Conservation (phyloP, 2,888 invertebrate genomes). For the Ophion costatus region DNA sequence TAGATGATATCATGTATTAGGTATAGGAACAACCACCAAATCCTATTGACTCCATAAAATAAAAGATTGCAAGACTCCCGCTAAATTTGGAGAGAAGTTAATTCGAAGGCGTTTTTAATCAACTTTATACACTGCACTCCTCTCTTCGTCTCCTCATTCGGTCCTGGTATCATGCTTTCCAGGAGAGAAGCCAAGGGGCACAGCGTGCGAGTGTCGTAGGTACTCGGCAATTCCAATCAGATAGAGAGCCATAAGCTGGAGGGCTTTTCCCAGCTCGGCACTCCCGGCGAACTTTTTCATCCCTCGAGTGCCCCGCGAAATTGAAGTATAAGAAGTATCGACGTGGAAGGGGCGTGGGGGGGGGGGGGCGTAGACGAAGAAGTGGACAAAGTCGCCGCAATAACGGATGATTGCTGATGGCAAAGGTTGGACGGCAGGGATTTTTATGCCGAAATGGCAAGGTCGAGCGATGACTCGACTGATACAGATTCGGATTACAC, state of each 20-base stretch:
- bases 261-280: slow-evolving; percentile 52
- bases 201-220: slow-evolving; percentile 26
- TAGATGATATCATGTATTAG: no score
- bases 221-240: slow-evolving; percentile 60
- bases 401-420: slow-evolving; percentile 66
- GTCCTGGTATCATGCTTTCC: neutral
- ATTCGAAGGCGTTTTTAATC: slow-evolving; percentile 27
- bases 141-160: slow-evolving; percentile 15
- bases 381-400: slow-evolving; percentile 50
- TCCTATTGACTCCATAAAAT: slow-evolving; percentile 9
- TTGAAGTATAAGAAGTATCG: slow-evolving; percentile 60
- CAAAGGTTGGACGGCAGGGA: slow-evolving; percentile 43
- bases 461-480: slow-evolving; percentile 24
- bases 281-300: slow-evolving; percentile 65
- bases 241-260: slow-evolving; percentile 48
- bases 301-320: slow-evolving; percentile 64
- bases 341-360: slow-evolving; percentile 37
- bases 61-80: neutral
- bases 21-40: slow-evolving; percentile 3
- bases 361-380: slow-evolving; percentile 24
- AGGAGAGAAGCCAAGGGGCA: neutral
- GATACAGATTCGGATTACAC: slow-evolving; percentile 53
- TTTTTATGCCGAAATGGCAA: slow-evolving; percentile 55
- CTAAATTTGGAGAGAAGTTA: slow-evolving; percentile 20
- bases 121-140: slow-evolving; percentile 36